Base-by-base conservation (phyloP, 2,113 vertebrate species). In the Hirundichthys speculiger region DNA sequence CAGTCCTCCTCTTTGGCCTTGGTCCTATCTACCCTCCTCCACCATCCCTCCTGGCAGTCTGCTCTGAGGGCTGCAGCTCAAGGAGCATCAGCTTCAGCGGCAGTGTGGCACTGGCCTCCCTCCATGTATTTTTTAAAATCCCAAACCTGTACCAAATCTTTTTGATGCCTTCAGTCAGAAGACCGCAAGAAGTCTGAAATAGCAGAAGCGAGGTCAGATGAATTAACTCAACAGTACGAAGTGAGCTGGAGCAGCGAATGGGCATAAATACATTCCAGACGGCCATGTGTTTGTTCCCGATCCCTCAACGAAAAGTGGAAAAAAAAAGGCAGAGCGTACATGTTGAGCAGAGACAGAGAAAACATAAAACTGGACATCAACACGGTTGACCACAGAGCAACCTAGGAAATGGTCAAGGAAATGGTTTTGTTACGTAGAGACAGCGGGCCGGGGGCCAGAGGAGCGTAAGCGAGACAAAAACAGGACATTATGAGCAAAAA, bases 241-340 rank as follows among this genome's bases (percentile, higher is more conserved):
- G 59, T 47, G 56, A 54, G 53, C 15, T 6, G 55, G 40, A 63
- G 41, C 51, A 46, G 38, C 3, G 19, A 25, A 51, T 42, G 25
- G 13, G 64, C 54, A 75, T 53, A 30, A 69, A 66, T 47, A 66
- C 64, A 81, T 80, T 81, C 74, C 74, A 51, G 38, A 64, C 47
- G 50, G 18, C 30, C 45, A 58, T 57, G 46, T 48, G 41, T 74
- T 70, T 15, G 63, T 66, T 25, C 55, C 39, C 13, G 27, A 43
- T 63, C 45, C 59, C 51, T 24, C 27, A 50, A 19, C 47, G 48
- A 66, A 34, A 49, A 48, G n/a, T n/a, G n/a, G 3, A 11, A 62
- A 47, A 40, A 14, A 13, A 3, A 27, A 25, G 49, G 25, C 8
- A 1, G 48, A n/a, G 21, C 5, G 1, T 27, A 27, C 43, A n/a